Percentiles rank a stretch among this genome's conserved stretches.
Conservation (phyloP, 2,797 vertebrate species). For the Rhinichthys osculus region DNA sequence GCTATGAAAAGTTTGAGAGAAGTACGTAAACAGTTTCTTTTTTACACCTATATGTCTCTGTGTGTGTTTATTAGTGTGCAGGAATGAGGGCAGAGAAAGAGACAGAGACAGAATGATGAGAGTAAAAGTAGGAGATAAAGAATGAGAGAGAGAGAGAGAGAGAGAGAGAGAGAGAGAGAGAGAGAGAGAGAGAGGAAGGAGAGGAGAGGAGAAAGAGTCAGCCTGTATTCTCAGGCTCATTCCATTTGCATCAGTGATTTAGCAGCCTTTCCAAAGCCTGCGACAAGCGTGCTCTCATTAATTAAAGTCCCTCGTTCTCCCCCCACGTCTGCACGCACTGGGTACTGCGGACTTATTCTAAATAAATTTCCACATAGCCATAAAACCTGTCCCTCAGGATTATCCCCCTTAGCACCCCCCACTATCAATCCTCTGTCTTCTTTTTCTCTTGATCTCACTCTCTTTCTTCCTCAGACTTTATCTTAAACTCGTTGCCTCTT, state of each 20-base stretch:
- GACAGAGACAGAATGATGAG: slow-evolving; percentile 45
- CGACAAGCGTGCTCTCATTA: slow-evolving; percentile 65
- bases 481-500: slow-evolving; percentile 27
- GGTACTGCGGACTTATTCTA: slow-evolving; percentile 60
- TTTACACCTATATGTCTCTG: neutral
- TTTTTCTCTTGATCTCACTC: slow-evolving; percentile 17
- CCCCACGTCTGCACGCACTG: slow-evolving; percentile 40
- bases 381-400: slow-evolving; percentile 62
- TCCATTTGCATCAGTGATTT: slow-evolving; percentile 65
- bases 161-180: neutral
- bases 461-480: slow-evolving; percentile 37
- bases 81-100: slow-evolving; percentile 24
- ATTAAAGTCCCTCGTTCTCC: slow-evolving; percentile 58
- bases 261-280: slow-evolving; percentile 59
- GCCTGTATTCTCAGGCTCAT: slow-evolving; percentile 49
- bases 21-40: neutral
- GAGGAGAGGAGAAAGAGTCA: slow-evolving; percentile 1
- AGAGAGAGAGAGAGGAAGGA: neutral
- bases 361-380: slow-evolving; percentile 61
- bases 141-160: slow-evolving; percentile 23
- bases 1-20: neutral
- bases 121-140: slow-evolving; percentile 35
- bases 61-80: slow-evolving; percentile 1
- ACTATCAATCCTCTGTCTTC: slow-evolving; percentile 41
- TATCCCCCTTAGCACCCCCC: slow-evolving; percentile 47